Conservation (phyloP, 92 coral and sea anemone genomes). For the Phenganax subtilis region DNA sequence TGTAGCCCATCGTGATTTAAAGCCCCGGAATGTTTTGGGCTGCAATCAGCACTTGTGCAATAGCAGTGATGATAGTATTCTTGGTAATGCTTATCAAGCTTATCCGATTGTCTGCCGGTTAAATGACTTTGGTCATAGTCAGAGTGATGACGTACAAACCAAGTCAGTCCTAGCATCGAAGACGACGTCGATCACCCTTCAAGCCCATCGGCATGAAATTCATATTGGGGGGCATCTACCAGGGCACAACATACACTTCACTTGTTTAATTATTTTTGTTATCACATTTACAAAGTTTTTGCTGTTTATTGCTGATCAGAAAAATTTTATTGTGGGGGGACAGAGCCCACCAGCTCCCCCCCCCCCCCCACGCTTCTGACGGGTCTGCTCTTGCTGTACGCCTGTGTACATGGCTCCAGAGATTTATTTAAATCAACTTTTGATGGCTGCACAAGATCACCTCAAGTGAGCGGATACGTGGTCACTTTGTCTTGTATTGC, state of each 20-base stretch:
- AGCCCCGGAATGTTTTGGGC: constrained; percentile 33
- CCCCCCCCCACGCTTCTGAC: too few species aligned
- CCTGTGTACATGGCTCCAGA: constrained; percentile 45
- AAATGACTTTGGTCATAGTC: constrained; percentile 39
- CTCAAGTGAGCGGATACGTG: constrained; percentile 39
- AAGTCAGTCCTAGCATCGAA: constrained; percentile 17
- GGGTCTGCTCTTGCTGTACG: constrained; percentile 13
- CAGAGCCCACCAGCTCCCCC: too few species aligned
- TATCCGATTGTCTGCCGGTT: constrained; percentile 42
- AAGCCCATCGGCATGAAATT: too few species aligned
- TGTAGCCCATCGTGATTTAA: constrained; percentile 40
- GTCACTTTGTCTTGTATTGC: constrained; percentile 38
- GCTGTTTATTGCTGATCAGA: too few species aligned
- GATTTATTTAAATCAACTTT: constrained; percentile 21
- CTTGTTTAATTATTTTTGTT: too few species aligned
- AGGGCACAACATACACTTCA: too few species aligned
- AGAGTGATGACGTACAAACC: constrained; percentile 30
- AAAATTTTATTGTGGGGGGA: too few species aligned
- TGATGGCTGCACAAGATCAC: constrained; percentile 34
- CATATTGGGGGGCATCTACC: too few species aligned
- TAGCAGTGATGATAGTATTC: neutral
- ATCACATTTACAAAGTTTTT: too few species aligned
- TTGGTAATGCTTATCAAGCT: constrained; percentile 23
- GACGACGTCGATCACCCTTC: constrained; percentile 11
- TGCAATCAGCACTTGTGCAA: constrained; percentile 23